Percentiles rank a stretch among this genome's conserved stretches.
Evolutionary conservation across 1,140 invertebrate genomes (phyloP).

Genomic region (Drosophila tani): DNA sequence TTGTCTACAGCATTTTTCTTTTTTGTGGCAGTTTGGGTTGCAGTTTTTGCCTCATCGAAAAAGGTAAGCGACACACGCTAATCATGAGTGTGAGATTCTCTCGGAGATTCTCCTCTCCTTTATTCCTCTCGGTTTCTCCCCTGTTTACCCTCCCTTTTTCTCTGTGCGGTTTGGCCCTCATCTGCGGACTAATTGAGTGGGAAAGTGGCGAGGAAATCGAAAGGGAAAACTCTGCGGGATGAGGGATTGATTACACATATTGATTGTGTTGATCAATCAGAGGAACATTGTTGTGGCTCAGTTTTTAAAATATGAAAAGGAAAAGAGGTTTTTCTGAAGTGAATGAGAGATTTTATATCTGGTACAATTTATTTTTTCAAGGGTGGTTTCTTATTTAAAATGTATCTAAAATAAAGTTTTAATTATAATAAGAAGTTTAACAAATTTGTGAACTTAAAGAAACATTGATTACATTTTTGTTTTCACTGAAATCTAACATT

Average conservation of each 20-base stretch:
- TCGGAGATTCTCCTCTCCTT: conserved; percentile 25
- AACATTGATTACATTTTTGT: background rate
- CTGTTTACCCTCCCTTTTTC: background rate
- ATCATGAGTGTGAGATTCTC: conserved; percentile 54
- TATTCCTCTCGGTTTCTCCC: conserved; percentile 1
- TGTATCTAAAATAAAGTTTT: no score
- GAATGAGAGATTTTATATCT: background rate
- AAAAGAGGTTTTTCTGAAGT: background rate
- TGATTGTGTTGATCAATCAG: conserved; percentile 34
- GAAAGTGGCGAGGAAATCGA: conserved; percentile 47
- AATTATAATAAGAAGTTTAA: no score
- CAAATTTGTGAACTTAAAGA: no score
- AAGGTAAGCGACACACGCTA: conserved; percentile 63
- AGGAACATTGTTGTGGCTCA: conserved; percentile 11
- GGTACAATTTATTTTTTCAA: background rate
- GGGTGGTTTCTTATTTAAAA: no score
- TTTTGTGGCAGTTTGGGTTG: conserved; percentile 21
- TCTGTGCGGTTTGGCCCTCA: conserved; percentile 37
- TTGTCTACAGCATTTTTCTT: conserved; percentile 63
- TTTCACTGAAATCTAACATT: background rate
- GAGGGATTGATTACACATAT: conserved; percentile 22
- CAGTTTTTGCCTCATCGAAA: conserved; percentile 26
- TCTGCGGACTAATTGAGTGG: conserved; percentile 60
- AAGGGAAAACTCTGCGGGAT: conserved; percentile 42
- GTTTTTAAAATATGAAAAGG: conserved; percentile 6